These are phyloP conservation scores for Ametastegia equiseti DNA, from an alignment of 2,888 invertebrate species.

Conservation along the genomic window DNA sequence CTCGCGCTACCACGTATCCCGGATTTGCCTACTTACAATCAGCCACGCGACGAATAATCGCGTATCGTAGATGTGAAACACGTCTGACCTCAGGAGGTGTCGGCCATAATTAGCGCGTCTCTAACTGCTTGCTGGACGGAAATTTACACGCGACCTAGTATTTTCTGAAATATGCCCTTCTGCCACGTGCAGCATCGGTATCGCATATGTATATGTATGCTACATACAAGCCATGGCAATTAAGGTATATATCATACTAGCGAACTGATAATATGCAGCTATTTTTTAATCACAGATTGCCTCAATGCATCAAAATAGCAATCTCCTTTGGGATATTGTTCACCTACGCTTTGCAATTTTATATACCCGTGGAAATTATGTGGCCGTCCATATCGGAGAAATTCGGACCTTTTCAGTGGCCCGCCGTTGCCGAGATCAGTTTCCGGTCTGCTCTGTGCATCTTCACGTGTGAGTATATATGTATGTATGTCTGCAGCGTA, in stretches of 20 bases:
- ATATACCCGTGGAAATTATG: conserved; percentile 94
- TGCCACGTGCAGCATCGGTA: too few species aligned
- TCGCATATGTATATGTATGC: background rate
- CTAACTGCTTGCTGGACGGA: background rate
- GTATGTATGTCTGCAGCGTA: background rate
- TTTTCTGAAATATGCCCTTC: too few species aligned
- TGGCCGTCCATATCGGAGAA: conserved; percentile 84
- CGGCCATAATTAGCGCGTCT: too few species aligned
- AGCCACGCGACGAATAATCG: too few species aligned
- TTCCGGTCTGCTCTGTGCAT: conserved; percentile 86
- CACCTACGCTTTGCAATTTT: conserved; percentile 96
- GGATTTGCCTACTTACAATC: background rate
- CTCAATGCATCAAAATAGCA: conserved; percentile 88
- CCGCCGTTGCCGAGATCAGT: conserved; percentile 82
- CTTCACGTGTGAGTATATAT: conserved; percentile 87
- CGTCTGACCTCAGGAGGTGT: too few species aligned
- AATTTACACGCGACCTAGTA: too few species aligned
- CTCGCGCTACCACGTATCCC: background rate
- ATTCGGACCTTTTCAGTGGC: conserved; percentile 79
- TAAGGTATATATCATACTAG: too few species aligned
- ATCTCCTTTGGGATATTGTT: conserved; percentile 92
- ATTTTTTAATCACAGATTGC: conserved; percentile 80
- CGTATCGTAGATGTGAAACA: too few species aligned
- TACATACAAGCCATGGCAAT: too few species aligned
- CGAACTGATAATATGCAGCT: background rate